phyloP scores from a whole-genome alignment of 2,113 vertebrate genomes.

The Perccottus glenii region DNA sequence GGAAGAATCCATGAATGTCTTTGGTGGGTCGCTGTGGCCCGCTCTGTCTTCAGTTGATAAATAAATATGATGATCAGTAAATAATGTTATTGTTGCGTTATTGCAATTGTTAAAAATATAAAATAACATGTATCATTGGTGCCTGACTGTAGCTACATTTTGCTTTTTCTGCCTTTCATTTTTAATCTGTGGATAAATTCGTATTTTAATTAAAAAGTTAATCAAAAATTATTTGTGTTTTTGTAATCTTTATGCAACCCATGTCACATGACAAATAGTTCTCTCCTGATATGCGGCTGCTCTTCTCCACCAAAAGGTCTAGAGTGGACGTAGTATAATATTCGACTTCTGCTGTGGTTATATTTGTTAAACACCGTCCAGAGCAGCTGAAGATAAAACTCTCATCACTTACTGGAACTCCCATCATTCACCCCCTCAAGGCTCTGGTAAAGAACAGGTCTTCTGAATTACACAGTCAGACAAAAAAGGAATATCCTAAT shows the following conservation, averaged over 20 bases:
- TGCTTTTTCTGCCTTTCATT: constrained; percentile 83
- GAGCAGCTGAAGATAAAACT: no score
- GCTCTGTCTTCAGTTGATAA: constrained; percentile 68
- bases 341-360: no score
- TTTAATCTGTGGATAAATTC: constrained; percentile 84
- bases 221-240: constrained; percentile 64
- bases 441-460: no score
- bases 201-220: constrained; percentile 83
- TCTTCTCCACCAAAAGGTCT: no score
- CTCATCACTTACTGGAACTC: no score
- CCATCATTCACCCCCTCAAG: no score
- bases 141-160: constrained; percentile 85
- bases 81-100: constrained; percentile 84
- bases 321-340: no score
- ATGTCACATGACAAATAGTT: no score
- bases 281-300: no score
- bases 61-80: constrained; percentile 76
- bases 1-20: constrained; percentile 75
- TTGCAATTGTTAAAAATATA: constrained; percentile 79
- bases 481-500: no score
- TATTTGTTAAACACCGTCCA: no score
- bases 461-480: no score
- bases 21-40: constrained; percentile 59
- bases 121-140: constrained; percentile 81
- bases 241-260: not conserved